phyloP scores from a whole-genome alignment of 2,113 vertebrate species.

The Thermophis baileyi region DNA sequence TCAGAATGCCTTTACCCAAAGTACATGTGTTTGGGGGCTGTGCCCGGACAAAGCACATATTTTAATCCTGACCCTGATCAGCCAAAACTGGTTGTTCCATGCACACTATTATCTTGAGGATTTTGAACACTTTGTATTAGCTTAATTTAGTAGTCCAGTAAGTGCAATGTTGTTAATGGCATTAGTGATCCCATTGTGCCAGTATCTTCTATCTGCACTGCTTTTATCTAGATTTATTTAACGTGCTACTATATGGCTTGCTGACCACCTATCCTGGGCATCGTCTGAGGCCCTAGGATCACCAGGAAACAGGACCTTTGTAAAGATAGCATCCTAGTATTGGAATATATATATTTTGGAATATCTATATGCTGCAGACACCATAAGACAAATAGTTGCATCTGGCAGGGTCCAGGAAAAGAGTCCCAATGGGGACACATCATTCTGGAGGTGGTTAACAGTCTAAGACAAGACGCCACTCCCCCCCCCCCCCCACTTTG shows the following conservation, averaged over 20 bases:
- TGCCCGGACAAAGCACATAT: neutral
- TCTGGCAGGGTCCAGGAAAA: neutral
- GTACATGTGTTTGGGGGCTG: neutral
- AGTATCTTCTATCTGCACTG: neutral
- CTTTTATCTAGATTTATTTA: neutral
- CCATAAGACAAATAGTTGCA: neutral
- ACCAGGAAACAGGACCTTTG: neutral
- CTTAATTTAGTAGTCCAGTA: neutral
- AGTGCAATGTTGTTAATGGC: neutral
- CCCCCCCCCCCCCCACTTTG: accelerated
- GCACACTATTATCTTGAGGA: neutral
- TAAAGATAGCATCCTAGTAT: neutral
- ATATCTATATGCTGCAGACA: neutral
- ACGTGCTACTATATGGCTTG: neutral
- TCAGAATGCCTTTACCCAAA: neutral
- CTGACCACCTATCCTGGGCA: neutral
- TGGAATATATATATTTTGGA: neutral
- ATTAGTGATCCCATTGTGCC: neutral
- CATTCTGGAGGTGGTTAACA: neutral
- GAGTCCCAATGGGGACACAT: neutral
- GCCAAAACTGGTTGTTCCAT: neutral
- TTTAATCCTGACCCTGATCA: neutral
- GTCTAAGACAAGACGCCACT: neutral
- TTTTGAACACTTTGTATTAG: neutral
- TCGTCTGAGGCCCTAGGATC: neutral